phyloP scores from a whole-genome alignment of 2,888 invertebrate species.

The Abrostola tripartita region DNA sequence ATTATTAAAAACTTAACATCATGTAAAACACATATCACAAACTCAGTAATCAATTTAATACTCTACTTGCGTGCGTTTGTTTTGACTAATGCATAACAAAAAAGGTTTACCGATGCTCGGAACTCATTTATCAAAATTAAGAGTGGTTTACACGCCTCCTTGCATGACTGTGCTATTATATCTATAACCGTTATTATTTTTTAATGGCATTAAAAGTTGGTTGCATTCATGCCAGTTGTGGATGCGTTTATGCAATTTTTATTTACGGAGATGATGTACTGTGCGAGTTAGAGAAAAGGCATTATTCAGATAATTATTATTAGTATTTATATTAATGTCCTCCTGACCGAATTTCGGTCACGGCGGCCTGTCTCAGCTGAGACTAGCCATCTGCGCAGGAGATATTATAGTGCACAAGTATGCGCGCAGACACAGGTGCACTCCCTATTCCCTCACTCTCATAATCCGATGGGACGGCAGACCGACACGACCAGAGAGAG shows the following conservation, averaged over 20 bases:
- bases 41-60: constrained; percentile 34
- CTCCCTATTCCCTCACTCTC: no score
- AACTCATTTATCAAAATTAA: constrained; percentile 78
- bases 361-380: no score
- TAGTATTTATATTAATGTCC: no score
- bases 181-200: constrained; percentile 63
- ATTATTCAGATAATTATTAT: not conserved
- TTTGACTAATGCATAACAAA: constrained; percentile 35
- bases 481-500: no score
- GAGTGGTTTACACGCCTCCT: constrained; percentile 66
- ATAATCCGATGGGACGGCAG: no score
- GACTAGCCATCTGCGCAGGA: no score
- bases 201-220: constrained; percentile 49
- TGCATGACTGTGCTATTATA: constrained; percentile 49
- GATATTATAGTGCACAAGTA: no score
- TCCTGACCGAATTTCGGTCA: no score
- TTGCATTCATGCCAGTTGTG: constrained; percentile 17
- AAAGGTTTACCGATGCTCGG: constrained; percentile 46
- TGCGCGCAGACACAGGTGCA: no score
- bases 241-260: constrained; percentile 39
- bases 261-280: constrained; percentile 25
- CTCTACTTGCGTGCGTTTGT: constrained; percentile 22
- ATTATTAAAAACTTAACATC: constrained; percentile 14
- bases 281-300: constrained; percentile 14
- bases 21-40: constrained; percentile 16